A percentile compares a stretch with the other conserved stretches of the same genome.
Evolutionary conservation across 2,113 vertebrate species (phyloP).

Genomic region (Choloepus hoffmanni): DNA sequence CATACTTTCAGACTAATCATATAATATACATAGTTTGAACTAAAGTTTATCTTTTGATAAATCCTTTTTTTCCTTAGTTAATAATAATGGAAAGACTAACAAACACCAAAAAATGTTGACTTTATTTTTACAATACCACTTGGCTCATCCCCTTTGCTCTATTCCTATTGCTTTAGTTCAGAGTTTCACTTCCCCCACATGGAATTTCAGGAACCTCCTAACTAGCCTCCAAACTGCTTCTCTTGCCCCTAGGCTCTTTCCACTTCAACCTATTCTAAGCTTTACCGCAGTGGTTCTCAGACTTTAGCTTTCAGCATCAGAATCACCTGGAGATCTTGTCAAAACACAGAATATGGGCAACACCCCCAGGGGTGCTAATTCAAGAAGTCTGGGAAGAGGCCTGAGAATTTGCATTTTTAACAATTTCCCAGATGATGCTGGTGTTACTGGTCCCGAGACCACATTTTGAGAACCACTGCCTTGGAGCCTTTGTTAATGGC

Average conservation of each 20-base stretch:
- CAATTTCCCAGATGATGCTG: not conserved
- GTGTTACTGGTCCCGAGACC: not conserved
- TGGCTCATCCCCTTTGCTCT: not conserved
- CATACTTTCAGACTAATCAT: not conserved
- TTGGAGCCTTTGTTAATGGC: not conserved
- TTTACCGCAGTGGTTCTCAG: not conserved
- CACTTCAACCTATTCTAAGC: not conserved
- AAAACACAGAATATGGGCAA: not conserved
- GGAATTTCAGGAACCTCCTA: not conserved
- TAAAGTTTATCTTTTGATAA: slow-evolving; percentile 20
- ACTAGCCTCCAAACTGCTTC: not conserved
- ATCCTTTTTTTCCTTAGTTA: slow-evolving; percentile 1
- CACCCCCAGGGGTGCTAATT: not conserved
- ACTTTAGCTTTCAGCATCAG: not conserved
- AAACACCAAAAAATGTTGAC: not conserved
- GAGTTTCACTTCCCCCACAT: not conserved
- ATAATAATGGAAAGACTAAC: slow-evolving; percentile 11
- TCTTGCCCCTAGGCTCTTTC: not conserved
- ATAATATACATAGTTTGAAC: not conserved
- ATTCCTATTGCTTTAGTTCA: not conserved
- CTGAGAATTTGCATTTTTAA: not conserved
- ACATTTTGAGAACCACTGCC: not conserved
- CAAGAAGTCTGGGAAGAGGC: not conserved
- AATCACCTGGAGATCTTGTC: not conserved
- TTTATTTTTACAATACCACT: not conserved